Evolutionary conservation across 2,797 vertebrate genomes (phyloP), one percentile per base, ranked within the genome.

Genomic region (Arrhamphus sclerolepis): DNA sequence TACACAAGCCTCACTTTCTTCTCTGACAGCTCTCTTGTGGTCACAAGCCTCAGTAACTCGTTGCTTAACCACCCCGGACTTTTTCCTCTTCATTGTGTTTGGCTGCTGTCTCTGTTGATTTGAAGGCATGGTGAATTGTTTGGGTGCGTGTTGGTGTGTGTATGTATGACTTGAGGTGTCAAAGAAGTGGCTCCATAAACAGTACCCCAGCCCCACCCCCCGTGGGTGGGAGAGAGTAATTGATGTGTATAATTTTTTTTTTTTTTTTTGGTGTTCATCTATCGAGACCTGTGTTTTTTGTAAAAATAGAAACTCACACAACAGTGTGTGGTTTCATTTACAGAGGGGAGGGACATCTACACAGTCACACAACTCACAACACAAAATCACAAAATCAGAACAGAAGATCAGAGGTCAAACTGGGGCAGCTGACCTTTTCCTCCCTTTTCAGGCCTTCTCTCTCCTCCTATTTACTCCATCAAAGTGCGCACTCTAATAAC

Each of bases 391-490:
- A 69, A 49, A 75, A 79, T 88, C 78, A 87, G 86, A 88, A 91
- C 90, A 87, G 71, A 82, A 76, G 88, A 84, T 89, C 89, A 87
- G 62, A 53, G 89, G 89, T 92, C 89, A 88, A 81, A 87, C 71
- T 44, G 56, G 80, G 78, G 89, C 85, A 83, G 61, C 62, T 80
- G 81, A 92, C 86, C 86, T 75, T 60, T 65, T 64, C 84, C 83
- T 88, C 87, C 86, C 71, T 78, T 76, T 79, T 64, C 78, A 82
- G 80, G 70, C 82, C 82, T 77, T 81, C 56, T 73, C 66, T 77
- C 67, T 60, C 72, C 84, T 86, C 82, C 66, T 88, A 56, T 88
- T 82, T 80, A 80, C 85, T 87, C 85, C 66, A 55, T 79, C 83
- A 83, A 85, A 89, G 83, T 73, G 54, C 55, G 39, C 78, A 81